Conservation (phyloP, 2,888 invertebrate species). For the Homarus gammarus region DNA sequence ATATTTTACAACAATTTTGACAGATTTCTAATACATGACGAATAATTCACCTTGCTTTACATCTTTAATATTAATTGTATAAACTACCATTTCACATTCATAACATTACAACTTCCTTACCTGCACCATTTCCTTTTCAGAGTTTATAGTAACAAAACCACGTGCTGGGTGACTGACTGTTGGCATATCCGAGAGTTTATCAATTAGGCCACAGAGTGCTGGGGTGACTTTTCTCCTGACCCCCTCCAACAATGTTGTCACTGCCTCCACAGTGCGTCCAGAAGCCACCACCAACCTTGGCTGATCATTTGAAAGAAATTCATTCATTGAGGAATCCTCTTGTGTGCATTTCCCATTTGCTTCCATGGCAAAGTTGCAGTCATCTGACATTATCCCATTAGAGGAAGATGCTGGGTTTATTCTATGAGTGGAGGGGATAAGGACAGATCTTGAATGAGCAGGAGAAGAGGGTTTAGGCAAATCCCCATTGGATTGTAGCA, state of each 20-base stretch:
- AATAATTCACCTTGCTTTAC: too few species aligned
- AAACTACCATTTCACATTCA: too few species aligned
- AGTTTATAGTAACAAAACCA: constrained; percentile 88
- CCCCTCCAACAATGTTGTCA: constrained; percentile 83
- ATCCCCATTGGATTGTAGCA: constrained; percentile 83
- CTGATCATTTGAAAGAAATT: constrained; percentile 82
- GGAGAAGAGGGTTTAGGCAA: background rate
- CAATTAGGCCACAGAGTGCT: constrained; percentile 51
- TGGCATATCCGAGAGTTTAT: constrained; percentile 78
- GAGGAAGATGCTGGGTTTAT: constrained; percentile 29
- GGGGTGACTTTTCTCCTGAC: constrained; percentile 30
- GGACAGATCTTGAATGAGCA: constrained; percentile 4
- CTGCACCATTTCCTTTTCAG: constrained; percentile 78
- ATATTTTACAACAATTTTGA: too few species aligned
- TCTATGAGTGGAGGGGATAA: constrained; percentile 60
- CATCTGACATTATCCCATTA: background rate
- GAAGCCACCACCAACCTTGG: constrained; percentile 88
- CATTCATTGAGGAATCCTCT: constrained; percentile 7
- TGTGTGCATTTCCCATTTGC: background rate
- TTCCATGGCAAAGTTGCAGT: background rate
- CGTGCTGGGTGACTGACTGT: constrained; percentile 89
- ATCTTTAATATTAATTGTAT: too few species aligned
- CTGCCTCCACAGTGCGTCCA: constrained; percentile 91
- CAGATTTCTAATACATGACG: too few species aligned
- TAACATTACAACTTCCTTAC: constrained; percentile 8